These are phyloP conservation scores for Sparidentex hasta DNA, from an alignment of 2,797 vertebrate genomes.

Conservation along the genomic window DNA sequence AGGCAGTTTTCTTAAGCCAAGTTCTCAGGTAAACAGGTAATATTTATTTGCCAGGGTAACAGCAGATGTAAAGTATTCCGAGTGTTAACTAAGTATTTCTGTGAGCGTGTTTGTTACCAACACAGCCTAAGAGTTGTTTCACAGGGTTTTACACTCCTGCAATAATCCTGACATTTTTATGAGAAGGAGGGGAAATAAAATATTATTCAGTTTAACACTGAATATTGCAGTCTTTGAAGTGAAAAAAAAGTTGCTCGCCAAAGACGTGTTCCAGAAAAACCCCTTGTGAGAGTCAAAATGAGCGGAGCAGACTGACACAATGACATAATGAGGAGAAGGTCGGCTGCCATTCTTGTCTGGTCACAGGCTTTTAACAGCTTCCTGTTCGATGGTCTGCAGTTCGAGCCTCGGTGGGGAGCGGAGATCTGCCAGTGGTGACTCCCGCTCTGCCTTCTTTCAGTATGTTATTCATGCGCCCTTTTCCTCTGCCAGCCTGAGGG, in stretches of 20 bases:
- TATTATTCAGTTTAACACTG: neutral
- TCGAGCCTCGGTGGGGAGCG: conserved; percentile 56
- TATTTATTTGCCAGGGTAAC: neutral
- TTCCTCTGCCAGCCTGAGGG: conserved; percentile 72
- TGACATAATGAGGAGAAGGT: conserved; percentile 33
- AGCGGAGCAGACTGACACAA: conserved; percentile 20
- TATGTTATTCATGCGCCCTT: conserved; percentile 75
- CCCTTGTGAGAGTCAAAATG: neutral
- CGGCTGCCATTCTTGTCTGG: conserved; percentile 44
- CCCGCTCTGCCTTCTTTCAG: conserved; percentile 69
- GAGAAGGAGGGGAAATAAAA: neutral
- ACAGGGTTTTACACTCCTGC: neutral
- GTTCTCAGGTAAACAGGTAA: neutral
- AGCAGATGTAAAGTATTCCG: neutral
- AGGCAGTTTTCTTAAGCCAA: neutral
- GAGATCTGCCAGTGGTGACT: conserved; percentile 71
- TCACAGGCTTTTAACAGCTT: conserved; percentile 57
- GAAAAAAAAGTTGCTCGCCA: conserved; percentile 31
- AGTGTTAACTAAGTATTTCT: neutral
- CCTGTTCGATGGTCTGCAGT: conserved; percentile 64
- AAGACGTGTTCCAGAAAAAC: conserved; percentile 21
- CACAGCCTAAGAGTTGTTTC: neutral
- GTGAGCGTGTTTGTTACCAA: neutral
- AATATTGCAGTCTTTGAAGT: neutral
- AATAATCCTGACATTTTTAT: conserved; percentile 12